These are phyloP conservation scores for Adelphocoris suturalis DNA, from an alignment of 2,888 invertebrate genomes.

Conservation along the genomic window DNA sequence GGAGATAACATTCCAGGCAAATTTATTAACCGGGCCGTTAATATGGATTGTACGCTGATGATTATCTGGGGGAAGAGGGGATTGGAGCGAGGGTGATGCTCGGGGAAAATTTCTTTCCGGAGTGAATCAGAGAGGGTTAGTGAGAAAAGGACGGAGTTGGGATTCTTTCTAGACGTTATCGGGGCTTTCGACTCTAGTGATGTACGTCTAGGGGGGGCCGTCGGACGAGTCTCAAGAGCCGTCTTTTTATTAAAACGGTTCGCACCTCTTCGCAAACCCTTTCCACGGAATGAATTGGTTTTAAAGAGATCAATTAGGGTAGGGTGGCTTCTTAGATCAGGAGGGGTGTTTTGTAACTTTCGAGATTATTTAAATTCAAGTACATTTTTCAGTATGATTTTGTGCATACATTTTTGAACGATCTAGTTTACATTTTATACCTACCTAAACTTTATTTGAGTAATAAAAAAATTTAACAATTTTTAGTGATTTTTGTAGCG, in stretches of 20 bases:
- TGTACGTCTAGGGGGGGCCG: slow-evolving; percentile 28
- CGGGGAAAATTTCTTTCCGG: background rate
- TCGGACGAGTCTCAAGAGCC: background rate
- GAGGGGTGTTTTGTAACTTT: too few species aligned
- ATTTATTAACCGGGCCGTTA: slow-evolving; percentile 36
- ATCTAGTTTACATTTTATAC: too few species aligned
- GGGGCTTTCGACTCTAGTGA: slow-evolving; percentile 31
- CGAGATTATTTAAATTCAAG: too few species aligned
- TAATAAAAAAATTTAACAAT: too few species aligned
- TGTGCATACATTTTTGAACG: too few species aligned
- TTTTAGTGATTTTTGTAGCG: too few species aligned
- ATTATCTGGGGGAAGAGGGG: background rate
- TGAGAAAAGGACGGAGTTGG: background rate
- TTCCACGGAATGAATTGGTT: background rate
- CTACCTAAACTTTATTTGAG: too few species aligned
- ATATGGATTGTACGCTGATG: slow-evolving; percentile 48
- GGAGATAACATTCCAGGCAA: slow-evolving; percentile 42
- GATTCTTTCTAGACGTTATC: slow-evolving; percentile 52
- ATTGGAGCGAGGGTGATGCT: background rate
- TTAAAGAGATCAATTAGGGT: background rate
- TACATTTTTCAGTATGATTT: too few species aligned
- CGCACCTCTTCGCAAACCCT: background rate
- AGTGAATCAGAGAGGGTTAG: background rate
- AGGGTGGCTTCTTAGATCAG: too few species aligned
- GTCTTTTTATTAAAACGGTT: background rate